phyloP scores from a whole-genome alignment of 2,797 vertebrate genomes.

The Sebastes kiyomatsui region DNA sequence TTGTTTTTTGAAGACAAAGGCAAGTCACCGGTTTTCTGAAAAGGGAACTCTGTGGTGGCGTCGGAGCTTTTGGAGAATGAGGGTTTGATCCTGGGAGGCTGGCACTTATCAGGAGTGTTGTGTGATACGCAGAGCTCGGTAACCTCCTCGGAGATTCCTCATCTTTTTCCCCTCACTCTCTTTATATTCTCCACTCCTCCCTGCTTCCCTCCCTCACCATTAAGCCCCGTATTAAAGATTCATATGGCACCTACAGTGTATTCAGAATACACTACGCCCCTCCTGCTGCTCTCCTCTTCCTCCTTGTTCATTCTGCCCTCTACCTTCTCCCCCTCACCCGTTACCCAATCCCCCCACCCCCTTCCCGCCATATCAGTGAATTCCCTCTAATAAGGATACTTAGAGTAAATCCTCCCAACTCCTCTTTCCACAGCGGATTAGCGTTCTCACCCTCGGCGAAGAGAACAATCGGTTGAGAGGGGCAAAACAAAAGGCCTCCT shows the following conservation, averaged over 20 bases:
- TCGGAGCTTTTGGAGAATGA: conserved; percentile 62
- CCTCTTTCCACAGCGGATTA: conserved; percentile 78
- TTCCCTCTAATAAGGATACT: conserved; percentile 83
- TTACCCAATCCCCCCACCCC: not conserved
- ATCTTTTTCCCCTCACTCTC: conserved; percentile 45
- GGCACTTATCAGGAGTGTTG: conserved; percentile 70
- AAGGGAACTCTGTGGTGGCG: conserved; percentile 28
- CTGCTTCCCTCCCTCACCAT: conserved; percentile 65
- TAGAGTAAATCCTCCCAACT: conserved; percentile 80
- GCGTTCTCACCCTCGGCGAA: conserved; percentile 69
- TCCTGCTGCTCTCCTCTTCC: conserved; percentile 53
- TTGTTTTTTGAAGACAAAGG: conserved; percentile 66
- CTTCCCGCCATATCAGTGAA: conserved; percentile 60
- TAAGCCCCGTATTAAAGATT: conserved; percentile 78
- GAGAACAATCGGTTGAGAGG: conserved; percentile 75
- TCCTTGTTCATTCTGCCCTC: conserved; percentile 61
- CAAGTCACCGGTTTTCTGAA: conserved; percentile 26
- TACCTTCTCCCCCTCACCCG: conserved; percentile 42
- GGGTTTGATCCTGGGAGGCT: conserved; percentile 65
- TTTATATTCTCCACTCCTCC: conserved; percentile 65
- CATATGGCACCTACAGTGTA: conserved; percentile 68
- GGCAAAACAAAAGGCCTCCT: conserved; percentile 73
- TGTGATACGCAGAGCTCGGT: conserved; percentile 69
- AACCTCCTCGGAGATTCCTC: conserved; percentile 59
- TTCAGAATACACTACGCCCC: conserved; percentile 53